Conservation (phyloP, 2,113 vertebrate species). For the Microcebus ravelobensis region DNA sequence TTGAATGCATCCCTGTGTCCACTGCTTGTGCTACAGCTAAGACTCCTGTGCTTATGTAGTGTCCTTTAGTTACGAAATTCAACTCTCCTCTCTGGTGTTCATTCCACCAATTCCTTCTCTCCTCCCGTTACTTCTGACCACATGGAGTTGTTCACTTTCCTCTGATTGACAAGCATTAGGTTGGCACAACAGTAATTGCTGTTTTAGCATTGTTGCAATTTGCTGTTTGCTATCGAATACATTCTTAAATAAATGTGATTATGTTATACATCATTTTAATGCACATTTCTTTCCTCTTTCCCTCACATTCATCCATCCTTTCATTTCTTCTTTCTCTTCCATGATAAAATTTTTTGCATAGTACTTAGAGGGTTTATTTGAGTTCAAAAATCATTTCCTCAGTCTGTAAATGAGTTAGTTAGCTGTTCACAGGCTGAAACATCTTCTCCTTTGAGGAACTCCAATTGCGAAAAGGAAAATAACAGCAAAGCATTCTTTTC, state of each 20-base stretch:
- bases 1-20: background rate
- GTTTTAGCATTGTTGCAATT: too few species aligned
- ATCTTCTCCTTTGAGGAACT: background rate
- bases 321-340: background rate
- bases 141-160: background rate
- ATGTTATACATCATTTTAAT: too few species aligned
- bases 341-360: background rate
- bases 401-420: conserved; percentile 13
- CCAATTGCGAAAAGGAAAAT: conserved; percentile 18
- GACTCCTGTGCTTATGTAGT: background rate
- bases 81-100: background rate
- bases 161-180: background rate
- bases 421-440: background rate
- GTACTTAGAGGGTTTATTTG: background rate
- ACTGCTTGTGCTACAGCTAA: too few species aligned
- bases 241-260: too few species aligned
- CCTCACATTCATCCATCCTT: background rate
- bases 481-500: conserved; percentile 65
- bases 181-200: too few species aligned
- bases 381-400: conserved; percentile 19
- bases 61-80: background rate
- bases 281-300: background rate
- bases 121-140: background rate
- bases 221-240: too few species aligned
- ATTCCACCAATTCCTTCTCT: background rate